Percentiles rank a stretch among this genome's conserved stretches.
These are phyloP conservation scores for Pseudotriccus pelzelni DNA, from an alignment of 2,797 vertebrate genomes.

Conservation along the genomic window DNA sequence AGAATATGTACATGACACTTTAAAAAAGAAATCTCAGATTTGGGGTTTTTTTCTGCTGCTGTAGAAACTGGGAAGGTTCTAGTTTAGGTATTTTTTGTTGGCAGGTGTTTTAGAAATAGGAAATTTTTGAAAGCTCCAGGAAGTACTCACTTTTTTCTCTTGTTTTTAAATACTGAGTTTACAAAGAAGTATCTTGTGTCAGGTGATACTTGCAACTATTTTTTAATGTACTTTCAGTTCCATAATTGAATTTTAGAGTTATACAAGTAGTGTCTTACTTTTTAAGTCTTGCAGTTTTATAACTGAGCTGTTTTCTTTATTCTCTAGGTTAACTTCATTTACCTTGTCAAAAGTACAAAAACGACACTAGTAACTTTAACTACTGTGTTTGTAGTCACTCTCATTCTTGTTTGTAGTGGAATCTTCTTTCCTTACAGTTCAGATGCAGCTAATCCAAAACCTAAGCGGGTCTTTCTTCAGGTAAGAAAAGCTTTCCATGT, in stretches of 20 bases:
- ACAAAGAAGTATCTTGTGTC: neutral
- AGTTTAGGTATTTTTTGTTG: neutral
- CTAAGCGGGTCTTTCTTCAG: conserved; percentile 94
- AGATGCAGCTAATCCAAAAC: conserved; percentile 83
- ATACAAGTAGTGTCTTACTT: neutral
- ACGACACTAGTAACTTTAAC: conserved; percentile 81
- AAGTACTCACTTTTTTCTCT: neutral
- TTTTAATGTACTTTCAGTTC: neutral
- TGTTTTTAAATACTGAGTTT: neutral
- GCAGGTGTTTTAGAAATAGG: neutral
- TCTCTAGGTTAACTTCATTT: conserved; percentile 91
- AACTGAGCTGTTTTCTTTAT: conserved; percentile 31
- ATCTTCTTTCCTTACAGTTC: conserved; percentile 91
- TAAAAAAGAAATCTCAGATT: neutral
- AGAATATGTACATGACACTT: neutral
- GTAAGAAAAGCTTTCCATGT: conserved; percentile 65
- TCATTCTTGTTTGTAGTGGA: conserved; percentile 88
- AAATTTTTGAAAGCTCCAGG: neutral
- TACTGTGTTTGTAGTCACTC: conserved; percentile 78
- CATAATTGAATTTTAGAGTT: neutral
- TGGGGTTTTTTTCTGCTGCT: neutral
- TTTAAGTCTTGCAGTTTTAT: neutral
- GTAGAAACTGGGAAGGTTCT: neutral
- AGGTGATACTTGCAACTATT: neutral
- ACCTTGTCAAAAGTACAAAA: conserved; percentile 88